phyloP scores from a whole-genome alignment of 2,888 invertebrate species.

The Uloborus plumipes region DNA sequence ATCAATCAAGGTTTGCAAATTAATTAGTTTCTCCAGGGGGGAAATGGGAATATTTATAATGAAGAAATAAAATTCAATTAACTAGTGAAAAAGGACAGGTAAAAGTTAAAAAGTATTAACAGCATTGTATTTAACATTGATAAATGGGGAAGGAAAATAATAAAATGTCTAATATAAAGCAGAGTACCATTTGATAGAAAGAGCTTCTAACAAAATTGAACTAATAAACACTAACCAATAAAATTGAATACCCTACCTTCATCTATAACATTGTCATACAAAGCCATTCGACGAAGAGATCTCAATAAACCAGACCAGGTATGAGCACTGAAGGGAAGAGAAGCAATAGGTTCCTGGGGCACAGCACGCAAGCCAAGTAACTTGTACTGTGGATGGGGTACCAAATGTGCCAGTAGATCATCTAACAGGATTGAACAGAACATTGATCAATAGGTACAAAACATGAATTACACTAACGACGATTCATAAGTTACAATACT shows the following conservation, averaged over 20 bases:
- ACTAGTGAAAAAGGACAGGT: no score
- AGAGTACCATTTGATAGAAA: no score
- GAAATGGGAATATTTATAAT: no score
- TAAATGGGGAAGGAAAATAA: background rate
- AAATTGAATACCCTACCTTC: constrained; percentile 43
- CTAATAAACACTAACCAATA: background rate
- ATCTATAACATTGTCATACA: constrained; percentile 46
- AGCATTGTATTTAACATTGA: background rate
- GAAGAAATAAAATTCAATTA: no score
- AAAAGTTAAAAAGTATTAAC: background rate
- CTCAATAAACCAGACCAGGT: constrained; percentile 53
- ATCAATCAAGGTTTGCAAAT: no score
- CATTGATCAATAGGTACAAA: background rate
- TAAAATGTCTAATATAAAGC: no score
- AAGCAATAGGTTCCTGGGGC: constrained; percentile 57
- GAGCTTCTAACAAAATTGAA: no score
- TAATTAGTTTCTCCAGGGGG: no score
- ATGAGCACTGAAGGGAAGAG: constrained; percentile 52
- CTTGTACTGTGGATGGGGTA: constrained; percentile 64
- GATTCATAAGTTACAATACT: background rate
- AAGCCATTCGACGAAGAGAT: constrained; percentile 51
- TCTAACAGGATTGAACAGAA: constrained; percentile 5
- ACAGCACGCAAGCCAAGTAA: constrained; percentile 51
- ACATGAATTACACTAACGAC: background rate
- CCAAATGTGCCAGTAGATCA: constrained; percentile 59